Evolutionary conservation across 2,797 vertebrate species (phyloP), one percentile per base, ranked within the genome.

Genomic region (Argyrosomus regius): DNA sequence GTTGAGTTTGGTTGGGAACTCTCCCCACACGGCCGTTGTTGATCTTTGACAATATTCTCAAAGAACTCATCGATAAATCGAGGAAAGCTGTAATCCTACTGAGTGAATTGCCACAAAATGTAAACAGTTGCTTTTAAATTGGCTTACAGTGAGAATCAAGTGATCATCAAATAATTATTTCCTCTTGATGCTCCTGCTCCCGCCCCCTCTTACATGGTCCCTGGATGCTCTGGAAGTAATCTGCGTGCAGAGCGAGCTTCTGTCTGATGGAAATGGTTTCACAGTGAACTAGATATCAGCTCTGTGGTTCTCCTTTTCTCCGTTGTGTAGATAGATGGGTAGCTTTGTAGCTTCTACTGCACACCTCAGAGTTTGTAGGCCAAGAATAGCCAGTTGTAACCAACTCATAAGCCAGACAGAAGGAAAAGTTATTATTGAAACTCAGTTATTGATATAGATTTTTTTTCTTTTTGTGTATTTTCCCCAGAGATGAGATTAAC

Each of bases 171-270:
- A 78, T 73, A 52, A 87, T 46, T 67, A 77, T 78, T 76, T 71
- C 65, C 24, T 73, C 22, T 43, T 43, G 41, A 13, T 50, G 52
- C 41, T 82, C 64, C 78, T 77, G 57, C 78, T 68, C 58, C 31
- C 26, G 68, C 54, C 63, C 71, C 75, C 46, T 49, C 66, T 80
- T 60, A 65, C 86, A 71, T 73, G 64, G 53, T 89, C 80, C 76
- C 59, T 64, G 59, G 83, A 83, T 64, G 46, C 83, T 43, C 50
- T 57, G 71, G 49, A 41, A 86, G 83, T 75, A 61, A 83, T 87
- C 80, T 85, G 54, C 59, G 53, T 56, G 35, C 72, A 66, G 73
- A 80, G 71, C 65, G 73, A 82, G 71, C 68, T 78, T 49, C 72
- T 75, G 10, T 17, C 39, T 71, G 75, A 81, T 63, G 45, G 58